Conservation (phyloP, 2,797 vertebrate species). For the Sebastes wilsoni region DNA sequence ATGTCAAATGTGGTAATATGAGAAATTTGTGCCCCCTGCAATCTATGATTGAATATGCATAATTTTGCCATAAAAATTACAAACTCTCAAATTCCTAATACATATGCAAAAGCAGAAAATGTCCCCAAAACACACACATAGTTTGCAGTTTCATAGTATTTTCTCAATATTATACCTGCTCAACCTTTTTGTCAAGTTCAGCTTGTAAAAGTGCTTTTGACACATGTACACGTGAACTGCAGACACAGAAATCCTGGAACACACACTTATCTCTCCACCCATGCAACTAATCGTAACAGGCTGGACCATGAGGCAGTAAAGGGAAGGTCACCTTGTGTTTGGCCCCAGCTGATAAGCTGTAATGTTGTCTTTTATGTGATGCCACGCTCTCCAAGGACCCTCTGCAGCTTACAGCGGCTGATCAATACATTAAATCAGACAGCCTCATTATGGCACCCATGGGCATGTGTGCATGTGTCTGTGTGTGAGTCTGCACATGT, state of each 20-base stretch:
- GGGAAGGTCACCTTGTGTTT: constrained; percentile 76
- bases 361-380: constrained; percentile 79
- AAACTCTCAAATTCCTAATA: neutral
- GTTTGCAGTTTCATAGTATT: neutral
- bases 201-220: neutral
- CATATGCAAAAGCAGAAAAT: neutral
- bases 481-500: constrained; percentile 13
- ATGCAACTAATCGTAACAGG: constrained; percentile 63
- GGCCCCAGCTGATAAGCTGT: constrained; percentile 74
- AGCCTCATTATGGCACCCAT: constrained; percentile 60
- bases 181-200: neutral
- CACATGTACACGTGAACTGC: neutral
- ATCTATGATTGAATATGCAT: neutral
- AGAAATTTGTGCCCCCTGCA: neutral
- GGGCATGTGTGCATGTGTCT: constrained; percentile 31
- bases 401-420: constrained; percentile 63
- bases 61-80: neutral
- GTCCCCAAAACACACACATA: neutral
- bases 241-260: constrained; percentile 16
- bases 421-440: constrained; percentile 80
- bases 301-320: constrained; percentile 66
- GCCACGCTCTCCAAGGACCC: constrained; percentile 64
- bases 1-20: neutral
- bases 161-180: neutral
- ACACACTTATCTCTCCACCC: constrained; percentile 51